Percentiles rank a stretch among this genome's conserved stretches.
Conservation (phyloP, 2,797 vertebrate species). For the Cossypha dichroa region DNA sequence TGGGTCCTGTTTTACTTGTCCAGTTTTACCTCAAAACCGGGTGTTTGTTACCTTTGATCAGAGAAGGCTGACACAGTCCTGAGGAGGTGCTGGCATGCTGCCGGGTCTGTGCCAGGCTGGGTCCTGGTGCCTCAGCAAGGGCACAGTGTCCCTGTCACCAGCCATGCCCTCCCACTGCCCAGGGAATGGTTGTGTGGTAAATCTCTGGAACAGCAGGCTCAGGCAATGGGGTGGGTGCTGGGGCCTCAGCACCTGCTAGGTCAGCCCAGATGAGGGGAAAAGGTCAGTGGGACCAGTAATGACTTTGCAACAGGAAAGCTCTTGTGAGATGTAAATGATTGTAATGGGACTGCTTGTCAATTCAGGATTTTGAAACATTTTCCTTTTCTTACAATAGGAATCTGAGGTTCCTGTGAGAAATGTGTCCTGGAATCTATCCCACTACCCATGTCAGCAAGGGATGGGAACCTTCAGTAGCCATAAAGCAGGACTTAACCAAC, state of each 20-base stretch:
- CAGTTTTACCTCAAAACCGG: background rate
- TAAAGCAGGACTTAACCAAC: background rate
- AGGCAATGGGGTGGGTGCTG: background rate
- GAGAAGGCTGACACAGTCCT: background rate
- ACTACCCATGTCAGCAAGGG: fast-evolving
- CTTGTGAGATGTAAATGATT: background rate
- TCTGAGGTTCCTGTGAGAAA: background rate
- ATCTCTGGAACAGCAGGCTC: background rate
- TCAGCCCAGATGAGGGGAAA: background rate
- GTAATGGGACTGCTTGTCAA: fast-evolving
- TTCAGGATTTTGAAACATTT: background rate
- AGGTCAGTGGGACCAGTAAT: background rate
- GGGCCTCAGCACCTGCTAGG: background rate
- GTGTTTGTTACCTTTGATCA: background rate
- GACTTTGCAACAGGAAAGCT: background rate
- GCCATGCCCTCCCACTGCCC: background rate
- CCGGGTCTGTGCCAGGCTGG: fast-evolving
- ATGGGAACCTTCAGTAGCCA: background rate
- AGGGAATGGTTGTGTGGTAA: background rate
- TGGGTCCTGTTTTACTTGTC: background rate
- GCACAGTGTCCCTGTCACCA: background rate
- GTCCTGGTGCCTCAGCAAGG: background rate
- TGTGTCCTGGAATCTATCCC: background rate
- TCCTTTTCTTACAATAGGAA: background rate
- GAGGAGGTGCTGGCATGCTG: background rate